Evolutionary conservation across 2,797 vertebrate genomes (phyloP).

Genomic region (Eremophila alpestris): DNA sequence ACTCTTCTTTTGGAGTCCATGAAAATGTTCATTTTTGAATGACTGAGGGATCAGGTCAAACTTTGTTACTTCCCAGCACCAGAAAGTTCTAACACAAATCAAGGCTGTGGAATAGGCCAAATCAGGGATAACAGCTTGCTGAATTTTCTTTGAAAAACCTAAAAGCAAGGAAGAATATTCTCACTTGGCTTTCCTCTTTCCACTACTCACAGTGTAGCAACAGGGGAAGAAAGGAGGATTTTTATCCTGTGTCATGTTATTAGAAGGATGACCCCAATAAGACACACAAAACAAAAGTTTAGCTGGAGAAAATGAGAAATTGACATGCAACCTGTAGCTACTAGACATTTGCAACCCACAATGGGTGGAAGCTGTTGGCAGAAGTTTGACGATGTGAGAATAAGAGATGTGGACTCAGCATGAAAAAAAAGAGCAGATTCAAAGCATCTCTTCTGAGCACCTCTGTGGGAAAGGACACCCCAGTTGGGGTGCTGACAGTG

Average conservation of each 20-base stretch:
- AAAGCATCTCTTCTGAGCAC: not conserved
- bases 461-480: not conserved
- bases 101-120: not conserved
- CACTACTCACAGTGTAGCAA: not conserved
- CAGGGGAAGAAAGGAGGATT: not conserved
- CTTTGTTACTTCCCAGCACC: not conserved
- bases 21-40: not conserved
- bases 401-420: not conserved
- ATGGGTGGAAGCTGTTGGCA: not conserved
- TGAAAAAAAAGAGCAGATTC: not conserved
- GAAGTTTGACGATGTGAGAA: not conserved
- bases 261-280: not conserved
- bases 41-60: not conserved
- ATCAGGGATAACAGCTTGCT: not conserved
- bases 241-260: not conserved
- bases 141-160: not conserved
- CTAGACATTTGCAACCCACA: not conserved
- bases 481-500: rapidly evolving
- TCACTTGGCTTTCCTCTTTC: not conserved
- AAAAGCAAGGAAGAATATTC: not conserved
- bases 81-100: not conserved
- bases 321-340: not conserved
- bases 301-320: not conserved
- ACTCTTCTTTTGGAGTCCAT: not conserved
- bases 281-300: not conserved